Conservation (phyloP, 2,113 vertebrate genomes). For the Neodon shergylaensis region DNA sequence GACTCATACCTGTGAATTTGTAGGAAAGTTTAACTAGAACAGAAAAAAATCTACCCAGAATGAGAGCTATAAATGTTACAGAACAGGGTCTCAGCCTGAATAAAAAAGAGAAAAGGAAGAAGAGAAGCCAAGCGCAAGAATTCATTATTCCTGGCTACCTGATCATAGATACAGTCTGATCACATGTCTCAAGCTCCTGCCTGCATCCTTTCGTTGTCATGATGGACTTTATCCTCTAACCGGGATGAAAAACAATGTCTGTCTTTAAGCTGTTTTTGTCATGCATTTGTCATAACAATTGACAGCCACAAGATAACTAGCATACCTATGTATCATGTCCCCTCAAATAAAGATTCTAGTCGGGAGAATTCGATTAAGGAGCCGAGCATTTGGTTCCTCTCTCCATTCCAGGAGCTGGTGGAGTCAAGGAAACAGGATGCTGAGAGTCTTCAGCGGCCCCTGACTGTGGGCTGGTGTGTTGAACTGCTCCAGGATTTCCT, state of each 20-base stretch:
- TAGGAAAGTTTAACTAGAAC: not conserved
- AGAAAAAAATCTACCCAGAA: not conserved
- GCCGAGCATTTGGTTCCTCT: conserved; percentile 48
- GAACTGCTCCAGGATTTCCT: conserved; percentile 84
- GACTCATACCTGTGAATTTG: not conserved
- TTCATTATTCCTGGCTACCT: not conserved
- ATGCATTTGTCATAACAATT: not conserved
- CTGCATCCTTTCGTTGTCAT: not conserved
- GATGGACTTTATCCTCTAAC: not conserved
- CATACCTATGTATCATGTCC: not conserved
- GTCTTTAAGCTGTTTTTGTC: not conserved
- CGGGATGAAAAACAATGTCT: not conserved
- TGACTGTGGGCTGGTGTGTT: conserved; percentile 95
- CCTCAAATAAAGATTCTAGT: not conserved
- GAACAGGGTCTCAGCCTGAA: not conserved
- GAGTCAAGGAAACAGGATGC: conserved; percentile 82
- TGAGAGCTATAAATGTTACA: not conserved
- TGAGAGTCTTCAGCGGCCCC: conserved; percentile 84
- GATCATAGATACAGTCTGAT: not conserved
- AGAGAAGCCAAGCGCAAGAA: not conserved
- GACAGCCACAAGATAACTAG: not conserved
- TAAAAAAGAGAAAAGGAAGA: not conserved
- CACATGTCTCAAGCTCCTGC: not conserved
- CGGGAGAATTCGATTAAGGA: too few species aligned
- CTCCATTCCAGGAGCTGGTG: conserved; percentile 86